These are phyloP conservation scores for Ctenosaura bakeri DNA, from an alignment of 2,797 vertebrate species.

Conservation along the genomic window DNA sequence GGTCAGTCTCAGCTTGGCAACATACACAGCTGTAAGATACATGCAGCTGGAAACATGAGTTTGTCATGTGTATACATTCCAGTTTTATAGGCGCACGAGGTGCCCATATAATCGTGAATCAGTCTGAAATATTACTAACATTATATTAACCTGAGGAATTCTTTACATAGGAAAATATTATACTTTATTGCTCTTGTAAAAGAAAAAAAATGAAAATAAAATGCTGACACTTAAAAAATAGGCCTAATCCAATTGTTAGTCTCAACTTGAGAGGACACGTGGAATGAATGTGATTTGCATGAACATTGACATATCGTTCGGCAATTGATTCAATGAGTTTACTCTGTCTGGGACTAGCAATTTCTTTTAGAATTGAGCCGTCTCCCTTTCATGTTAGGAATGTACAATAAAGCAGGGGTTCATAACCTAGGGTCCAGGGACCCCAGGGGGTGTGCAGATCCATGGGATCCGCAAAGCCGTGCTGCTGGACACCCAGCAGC, in stretches of 20 bases:
- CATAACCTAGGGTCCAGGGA: too few relatives aligned
- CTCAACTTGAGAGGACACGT: too few relatives aligned
- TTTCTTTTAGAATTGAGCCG: too few relatives aligned
- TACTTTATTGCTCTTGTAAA: background rate
- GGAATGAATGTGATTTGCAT: too few relatives aligned
- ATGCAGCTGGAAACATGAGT: background rate
- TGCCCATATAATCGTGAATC: background rate
- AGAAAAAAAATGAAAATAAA: background rate
- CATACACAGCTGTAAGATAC: background rate
- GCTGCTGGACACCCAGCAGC: too few relatives aligned
- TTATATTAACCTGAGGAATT: background rate
- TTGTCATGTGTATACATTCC: background rate
- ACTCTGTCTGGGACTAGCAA: too few relatives aligned
- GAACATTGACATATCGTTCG: too few relatives aligned
- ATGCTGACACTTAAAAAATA: background rate
- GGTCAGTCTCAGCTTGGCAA: background rate
- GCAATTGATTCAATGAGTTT: too few relatives aligned
- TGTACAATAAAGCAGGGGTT: background rate
- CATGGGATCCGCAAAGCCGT: too few relatives aligned
- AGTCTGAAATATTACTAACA: background rate
- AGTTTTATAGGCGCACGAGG: constrained; percentile 3
- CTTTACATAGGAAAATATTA: background rate
- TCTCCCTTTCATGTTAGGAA: background rate
- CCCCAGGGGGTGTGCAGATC: too few relatives aligned
- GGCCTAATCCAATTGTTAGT: background rate